Evolutionary conservation across 2,113 vertebrate species (phyloP), one percentile per base, ranked within the genome.

Genomic region (Lamprotornis superbus): DNA sequence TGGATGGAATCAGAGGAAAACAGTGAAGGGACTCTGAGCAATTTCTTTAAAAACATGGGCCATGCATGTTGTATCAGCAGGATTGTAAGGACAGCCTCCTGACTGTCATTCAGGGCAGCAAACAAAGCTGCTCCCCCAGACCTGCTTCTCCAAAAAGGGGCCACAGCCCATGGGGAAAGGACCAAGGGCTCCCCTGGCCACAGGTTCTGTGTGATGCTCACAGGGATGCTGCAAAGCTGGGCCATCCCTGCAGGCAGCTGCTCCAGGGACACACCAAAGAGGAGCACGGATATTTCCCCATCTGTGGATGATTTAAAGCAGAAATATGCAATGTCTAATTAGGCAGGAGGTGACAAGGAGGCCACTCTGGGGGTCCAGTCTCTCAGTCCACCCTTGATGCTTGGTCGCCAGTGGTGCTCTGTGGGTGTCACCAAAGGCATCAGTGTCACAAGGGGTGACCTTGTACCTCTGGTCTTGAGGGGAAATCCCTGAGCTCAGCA

Each of bases 31-130:
- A 35, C 42, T 81, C 37, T 10, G 33, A 79, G 21, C 12, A 83
- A 33, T 49, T 56, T 19, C 44, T 83, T 60, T 77, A 35, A 83
- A 65, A 12, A 2, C 0, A 0, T 28, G 33, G 9, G 23, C 35
- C 35, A 35, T 25, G 16, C 12, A 0, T 6, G 9, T 3, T 40
- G 16, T 5, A 21, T 16, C 27, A 55, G 9, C 35, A 47, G 46
- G 19, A 6, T 9, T 16, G 23, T 16, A 9, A 3, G 35, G 49
- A 40, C 42, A 21, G 30, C 3, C 3, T 55, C 31, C 50, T 59
- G 20, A 24, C 19, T n/a, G 7, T 28, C 0, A 0, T 20, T 80
- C 22, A 13, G 15, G 7, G 10, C 6, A 19, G 44, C 63, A 46
- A 55, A 42, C 5, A 9, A 46, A 87, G 39, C 35, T 63, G 5